Evolutionary conservation across 2,888 invertebrate genomes (phyloP).

Genomic region (Stictocephala bisonia): DNA sequence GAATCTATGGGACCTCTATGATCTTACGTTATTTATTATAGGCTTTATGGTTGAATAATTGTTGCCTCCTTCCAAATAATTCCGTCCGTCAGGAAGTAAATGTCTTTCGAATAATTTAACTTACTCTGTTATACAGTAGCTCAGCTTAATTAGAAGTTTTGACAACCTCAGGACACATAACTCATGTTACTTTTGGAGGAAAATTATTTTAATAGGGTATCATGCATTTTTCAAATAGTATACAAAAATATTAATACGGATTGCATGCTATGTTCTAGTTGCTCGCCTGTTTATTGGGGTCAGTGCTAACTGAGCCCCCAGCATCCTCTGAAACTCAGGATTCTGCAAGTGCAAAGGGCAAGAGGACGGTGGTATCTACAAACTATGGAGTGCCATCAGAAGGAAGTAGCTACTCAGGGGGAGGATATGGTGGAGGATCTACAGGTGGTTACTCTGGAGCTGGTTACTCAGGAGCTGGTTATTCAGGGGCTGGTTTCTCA

Average conservation of each 20-base stretch:
- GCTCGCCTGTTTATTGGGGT: slow-evolving; percentile 10
- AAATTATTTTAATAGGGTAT: too few relatives aligned
- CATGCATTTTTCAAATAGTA: neutral
- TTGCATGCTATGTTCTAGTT: neutral
- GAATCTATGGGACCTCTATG: too few relatives aligned
- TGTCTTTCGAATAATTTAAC: too few relatives aligned
- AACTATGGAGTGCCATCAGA: slow-evolving; percentile 14
- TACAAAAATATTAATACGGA: neutral
- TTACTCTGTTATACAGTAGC: too few relatives aligned
- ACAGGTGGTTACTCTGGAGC: neutral
- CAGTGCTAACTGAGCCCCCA: slow-evolving; percentile 10
- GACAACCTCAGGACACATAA: too few relatives aligned
- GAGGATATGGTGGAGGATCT: neutral
- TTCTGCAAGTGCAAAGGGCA: neutral
- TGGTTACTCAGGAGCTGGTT: slow-evolving; percentile 2
- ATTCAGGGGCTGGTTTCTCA: neutral
- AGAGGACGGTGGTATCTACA: slow-evolving; percentile 22
- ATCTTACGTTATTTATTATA: too few relatives aligned
- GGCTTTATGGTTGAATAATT: too few relatives aligned
- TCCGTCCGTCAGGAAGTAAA: too few relatives aligned
- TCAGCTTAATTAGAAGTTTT: too few relatives aligned
- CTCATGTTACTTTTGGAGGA: too few relatives aligned
- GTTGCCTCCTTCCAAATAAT: too few relatives aligned
- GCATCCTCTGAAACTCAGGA: neutral
- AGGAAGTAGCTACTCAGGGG: neutral